Evolutionary conservation across 2,888 invertebrate genomes (phyloP).

Genomic region (Zaprionus lineosus): DNA sequence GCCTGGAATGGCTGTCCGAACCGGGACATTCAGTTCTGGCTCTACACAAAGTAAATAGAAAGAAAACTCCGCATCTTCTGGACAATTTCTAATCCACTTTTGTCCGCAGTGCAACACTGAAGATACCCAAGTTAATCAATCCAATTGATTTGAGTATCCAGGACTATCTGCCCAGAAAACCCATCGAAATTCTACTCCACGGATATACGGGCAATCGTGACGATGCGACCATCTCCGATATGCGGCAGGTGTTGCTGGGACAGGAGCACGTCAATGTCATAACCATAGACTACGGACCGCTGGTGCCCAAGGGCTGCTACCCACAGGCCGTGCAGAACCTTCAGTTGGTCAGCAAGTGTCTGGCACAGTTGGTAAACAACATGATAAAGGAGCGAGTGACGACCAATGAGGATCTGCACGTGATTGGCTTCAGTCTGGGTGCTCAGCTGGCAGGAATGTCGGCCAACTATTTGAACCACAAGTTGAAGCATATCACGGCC

Average conservation of each 20-base stretch:
- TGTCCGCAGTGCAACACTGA: slow-evolving; percentile 54
- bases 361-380: slow-evolving; percentile 84
- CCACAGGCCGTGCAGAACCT: slow-evolving; percentile 85
- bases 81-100: not conserved
- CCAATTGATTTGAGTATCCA: slow-evolving; percentile 49
- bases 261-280: slow-evolving; percentile 85
- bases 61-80: not conserved
- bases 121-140: slow-evolving; percentile 83
- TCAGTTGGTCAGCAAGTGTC: slow-evolving; percentile 85
- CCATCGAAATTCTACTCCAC: slow-evolving; percentile 85
- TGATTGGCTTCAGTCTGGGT: slow-evolving; percentile 87
- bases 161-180: slow-evolving; percentile 71
- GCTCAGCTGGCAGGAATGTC: slow-evolving; percentile 85
- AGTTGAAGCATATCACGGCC: slow-evolving; percentile 84
- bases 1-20: slow-evolving; percentile 83
- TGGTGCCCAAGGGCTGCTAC: slow-evolving; percentile 85
- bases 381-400: slow-evolving; percentile 83
- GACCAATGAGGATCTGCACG: slow-evolving; percentile 83
- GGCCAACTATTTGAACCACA: slow-evolving; percentile 83
- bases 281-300: slow-evolving; percentile 85
- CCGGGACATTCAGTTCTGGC: slow-evolving; percentile 85
- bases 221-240: slow-evolving; percentile 85
- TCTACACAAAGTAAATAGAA: slow-evolving; percentile 84
- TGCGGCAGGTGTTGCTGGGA: slow-evolving; percentile 85
- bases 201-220: slow-evolving; percentile 86